A percentile compares a stretch with the other conserved stretches of the same genome.
Conservation (phyloP, 2,113 vertebrate species). For the Vulpes vulpes region DNA sequence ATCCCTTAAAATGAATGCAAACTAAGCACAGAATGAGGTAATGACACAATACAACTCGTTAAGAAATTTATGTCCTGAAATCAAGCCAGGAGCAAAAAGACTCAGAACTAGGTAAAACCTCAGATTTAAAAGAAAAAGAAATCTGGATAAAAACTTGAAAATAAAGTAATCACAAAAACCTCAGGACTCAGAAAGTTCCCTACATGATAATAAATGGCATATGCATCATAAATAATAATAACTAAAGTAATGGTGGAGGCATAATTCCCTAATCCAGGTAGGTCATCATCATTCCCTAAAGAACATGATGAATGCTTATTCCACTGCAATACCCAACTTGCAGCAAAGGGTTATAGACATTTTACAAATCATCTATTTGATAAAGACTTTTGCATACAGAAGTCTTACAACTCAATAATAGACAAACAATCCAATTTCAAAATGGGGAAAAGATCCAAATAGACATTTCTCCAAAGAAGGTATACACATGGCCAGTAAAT, state of each 20-base stretch:
- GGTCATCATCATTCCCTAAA: background rate
- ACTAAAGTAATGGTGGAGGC: background rate
- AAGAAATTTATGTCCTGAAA: constrained; percentile 16
- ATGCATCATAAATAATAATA: background rate
- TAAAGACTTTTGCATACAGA: background rate
- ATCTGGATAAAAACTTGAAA: constrained; percentile 27
- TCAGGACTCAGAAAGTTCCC: constrained; percentile 24
- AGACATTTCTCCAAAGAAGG: background rate
- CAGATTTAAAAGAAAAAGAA: background rate
- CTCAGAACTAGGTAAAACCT: constrained; percentile 35
- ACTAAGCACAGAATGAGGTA: background rate
- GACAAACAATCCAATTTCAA: background rate
- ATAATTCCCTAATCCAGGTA: background rate
- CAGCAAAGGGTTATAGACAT: background rate
- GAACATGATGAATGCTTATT: background rate
- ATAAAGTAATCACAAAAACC: constrained; percentile 13
- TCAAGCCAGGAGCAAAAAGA: constrained; percentile 1
- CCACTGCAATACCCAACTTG: background rate
- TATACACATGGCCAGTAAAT: background rate
- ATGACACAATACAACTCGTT: constrained; percentile 11
- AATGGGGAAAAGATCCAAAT: background rate
- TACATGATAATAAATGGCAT: background rate
- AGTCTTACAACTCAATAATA: background rate
- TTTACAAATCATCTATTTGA: constrained; percentile 2
- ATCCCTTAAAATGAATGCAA: background rate